Percentiles rank a stretch among this genome's conserved stretches.
Evolutionary conservation across 2,113 vertebrate species (phyloP).

Genomic region (Sturnus vulgaris): DNA sequence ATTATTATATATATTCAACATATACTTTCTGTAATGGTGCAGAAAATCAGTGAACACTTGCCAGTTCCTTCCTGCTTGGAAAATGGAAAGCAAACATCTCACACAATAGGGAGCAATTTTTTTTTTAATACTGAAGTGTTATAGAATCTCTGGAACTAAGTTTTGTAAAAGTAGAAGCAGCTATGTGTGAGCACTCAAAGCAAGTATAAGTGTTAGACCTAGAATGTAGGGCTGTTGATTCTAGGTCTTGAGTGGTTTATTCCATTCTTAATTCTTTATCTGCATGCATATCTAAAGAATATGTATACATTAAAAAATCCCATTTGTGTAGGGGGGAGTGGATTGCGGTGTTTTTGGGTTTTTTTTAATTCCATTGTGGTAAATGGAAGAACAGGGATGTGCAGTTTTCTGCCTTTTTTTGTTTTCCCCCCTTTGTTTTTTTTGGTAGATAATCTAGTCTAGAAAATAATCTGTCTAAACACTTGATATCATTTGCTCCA

Average conservation of each 20-base stretch:
- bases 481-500: neutral
- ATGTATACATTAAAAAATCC: neutral
- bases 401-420: neutral
- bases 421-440: too few relatives aligned
- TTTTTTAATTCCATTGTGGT: neutral
- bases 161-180: neutral
- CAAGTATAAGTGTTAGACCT: neutral
- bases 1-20: neutral
- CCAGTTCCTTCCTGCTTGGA: neutral
- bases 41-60: neutral
- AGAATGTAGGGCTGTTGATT: neutral
- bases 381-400: neutral
- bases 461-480: neutral
- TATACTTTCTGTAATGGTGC: neutral
- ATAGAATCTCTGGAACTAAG: too few relatives aligned
- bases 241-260: neutral
- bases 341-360: neutral
- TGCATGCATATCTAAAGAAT: neutral
- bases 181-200: neutral
- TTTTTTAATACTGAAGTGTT: neutral
- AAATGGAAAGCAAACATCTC: neutral
- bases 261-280: neutral
- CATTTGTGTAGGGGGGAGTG: fast-evolving
- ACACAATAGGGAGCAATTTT: neutral
- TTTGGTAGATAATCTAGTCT: neutral